These are phyloP conservation scores for Champsocephalus esox DNA, from an alignment of 2,797 vertebrate genomes.

Conservation along the genomic window DNA sequence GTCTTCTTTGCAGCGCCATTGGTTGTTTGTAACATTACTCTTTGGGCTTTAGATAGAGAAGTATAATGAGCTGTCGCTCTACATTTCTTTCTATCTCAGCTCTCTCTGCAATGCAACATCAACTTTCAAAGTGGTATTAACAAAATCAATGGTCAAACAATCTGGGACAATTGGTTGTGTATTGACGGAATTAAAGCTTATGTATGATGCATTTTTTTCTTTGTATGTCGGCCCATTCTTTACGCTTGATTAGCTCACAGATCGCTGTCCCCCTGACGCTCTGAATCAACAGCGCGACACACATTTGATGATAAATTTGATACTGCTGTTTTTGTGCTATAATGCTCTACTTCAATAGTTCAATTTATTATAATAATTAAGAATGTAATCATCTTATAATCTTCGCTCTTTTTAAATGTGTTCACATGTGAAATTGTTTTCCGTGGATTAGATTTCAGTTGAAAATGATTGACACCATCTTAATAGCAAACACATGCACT, in stretches of 20 bases:
- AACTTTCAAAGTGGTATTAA: conserved; percentile 87
- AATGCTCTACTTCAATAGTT: conserved; percentile 24
- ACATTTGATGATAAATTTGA: conserved; percentile 28
- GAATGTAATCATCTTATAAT: conserved; percentile 54
- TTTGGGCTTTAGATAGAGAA: conserved; percentile 36
- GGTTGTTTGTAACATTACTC: conserved; percentile 30
- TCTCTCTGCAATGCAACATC: conserved; percentile 73
- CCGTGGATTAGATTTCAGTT: conserved; percentile 66
- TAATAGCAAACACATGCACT: conserved; percentile 81
- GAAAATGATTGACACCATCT: conserved; percentile 76
- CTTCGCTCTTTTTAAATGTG: conserved; percentile 47
- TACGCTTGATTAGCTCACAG: conserved; percentile 50
- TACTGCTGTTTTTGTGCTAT: conserved; percentile 13
- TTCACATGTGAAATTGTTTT: conserved; percentile 59
- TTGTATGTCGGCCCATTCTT: conserved; percentile 85
- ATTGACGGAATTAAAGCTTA: conserved; percentile 95
- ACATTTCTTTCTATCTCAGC: conserved; percentile 35
- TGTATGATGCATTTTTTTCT: conserved; percentile 91
- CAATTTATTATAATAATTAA: conserved; percentile 38
- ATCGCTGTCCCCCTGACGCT: conserved; percentile 35
- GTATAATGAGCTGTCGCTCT: conserved; percentile 37
- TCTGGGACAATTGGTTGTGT: conserved; percentile 93
- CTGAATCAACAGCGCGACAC: conserved; percentile 29
- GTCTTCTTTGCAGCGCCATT: conserved; percentile 2
- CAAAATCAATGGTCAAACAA: conserved; percentile 94